Evolutionary conservation across 1,140 invertebrate genomes (phyloP).

Genomic region (Metopolophium dirhodum): DNA sequence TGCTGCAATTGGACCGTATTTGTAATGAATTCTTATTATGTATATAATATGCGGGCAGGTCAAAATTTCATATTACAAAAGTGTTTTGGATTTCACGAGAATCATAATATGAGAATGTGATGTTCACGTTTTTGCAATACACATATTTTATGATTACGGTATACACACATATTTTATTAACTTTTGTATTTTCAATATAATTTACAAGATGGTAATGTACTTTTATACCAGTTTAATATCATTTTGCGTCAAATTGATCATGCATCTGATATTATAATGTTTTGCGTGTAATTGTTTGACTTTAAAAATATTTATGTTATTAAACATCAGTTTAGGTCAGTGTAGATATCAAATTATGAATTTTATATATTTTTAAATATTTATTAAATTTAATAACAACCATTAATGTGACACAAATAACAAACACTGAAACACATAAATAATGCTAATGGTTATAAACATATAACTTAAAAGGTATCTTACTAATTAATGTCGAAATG

Average conservation of each 20-base stretch:
- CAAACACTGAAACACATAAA: background rate
- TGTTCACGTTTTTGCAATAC: background rate
- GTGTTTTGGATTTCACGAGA: background rate
- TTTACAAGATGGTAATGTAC: background rate
- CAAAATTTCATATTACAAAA: background rate
- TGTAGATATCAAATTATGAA: background rate
- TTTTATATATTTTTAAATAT: slow-evolving; percentile 29
- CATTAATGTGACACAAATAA: background rate
- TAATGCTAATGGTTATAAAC: background rate
- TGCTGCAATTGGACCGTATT: background rate
- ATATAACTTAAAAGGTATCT: background rate
- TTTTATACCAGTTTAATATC: background rate
- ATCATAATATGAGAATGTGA: background rate
- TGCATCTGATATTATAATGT: background rate
- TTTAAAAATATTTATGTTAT: background rate
- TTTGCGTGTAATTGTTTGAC: background rate
- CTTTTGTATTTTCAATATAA: background rate
- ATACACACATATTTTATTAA: background rate
- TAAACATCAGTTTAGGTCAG: background rate
- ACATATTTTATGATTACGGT: no score
- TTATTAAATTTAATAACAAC: slow-evolving; percentile 40
- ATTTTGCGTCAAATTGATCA: background rate
- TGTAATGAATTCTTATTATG: background rate
- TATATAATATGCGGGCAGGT: background rate
- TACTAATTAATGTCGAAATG: background rate